Conservation (phyloP, 1,140 invertebrate genomes). For the Cydia splendana region DNA sequence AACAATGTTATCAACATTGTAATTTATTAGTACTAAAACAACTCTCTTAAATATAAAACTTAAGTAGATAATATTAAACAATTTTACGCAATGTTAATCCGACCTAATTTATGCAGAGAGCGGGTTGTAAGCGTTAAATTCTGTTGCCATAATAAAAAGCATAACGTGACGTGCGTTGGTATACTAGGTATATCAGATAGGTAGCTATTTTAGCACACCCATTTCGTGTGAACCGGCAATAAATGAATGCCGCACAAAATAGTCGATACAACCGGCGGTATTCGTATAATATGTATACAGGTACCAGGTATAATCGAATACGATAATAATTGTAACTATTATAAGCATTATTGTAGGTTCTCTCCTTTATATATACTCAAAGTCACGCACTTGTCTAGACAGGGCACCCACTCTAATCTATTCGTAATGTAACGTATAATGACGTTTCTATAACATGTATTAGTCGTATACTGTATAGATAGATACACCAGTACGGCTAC, state of each 20-base stretch:
- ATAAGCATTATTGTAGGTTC: not conserved
- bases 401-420: too few relatives aligned
- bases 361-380: too few relatives aligned
- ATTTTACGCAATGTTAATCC: slow-evolving; percentile 34
- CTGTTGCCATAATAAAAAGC: slow-evolving; percentile 33
- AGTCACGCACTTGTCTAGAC: too few relatives aligned
- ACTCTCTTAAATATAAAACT: not conserved
- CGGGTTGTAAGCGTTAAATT: slow-evolving; percentile 13
- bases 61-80: not conserved
- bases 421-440: too few relatives aligned
- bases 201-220: slow-evolving; percentile 41
- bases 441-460: too few relatives aligned
- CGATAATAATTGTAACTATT: not conserved
- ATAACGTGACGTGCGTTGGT: slow-evolving; percentile 35
- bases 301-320: slow-evolving; percentile 23
- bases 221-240: slow-evolving; percentile 42
- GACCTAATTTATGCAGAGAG: not conserved
- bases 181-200: slow-evolving; percentile 36
- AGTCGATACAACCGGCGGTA: slow-evolving; percentile 36
- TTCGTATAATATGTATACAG: slow-evolving; percentile 34
- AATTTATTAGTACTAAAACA: not conserved
- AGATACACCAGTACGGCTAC: too few relatives aligned
- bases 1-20: not conserved
- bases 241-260: slow-evolving; percentile 42
- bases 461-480: too few relatives aligned